Evolutionary conservation across 2,888 invertebrate genomes (phyloP).

Genomic region (Meghimatium bilineatum): DNA sequence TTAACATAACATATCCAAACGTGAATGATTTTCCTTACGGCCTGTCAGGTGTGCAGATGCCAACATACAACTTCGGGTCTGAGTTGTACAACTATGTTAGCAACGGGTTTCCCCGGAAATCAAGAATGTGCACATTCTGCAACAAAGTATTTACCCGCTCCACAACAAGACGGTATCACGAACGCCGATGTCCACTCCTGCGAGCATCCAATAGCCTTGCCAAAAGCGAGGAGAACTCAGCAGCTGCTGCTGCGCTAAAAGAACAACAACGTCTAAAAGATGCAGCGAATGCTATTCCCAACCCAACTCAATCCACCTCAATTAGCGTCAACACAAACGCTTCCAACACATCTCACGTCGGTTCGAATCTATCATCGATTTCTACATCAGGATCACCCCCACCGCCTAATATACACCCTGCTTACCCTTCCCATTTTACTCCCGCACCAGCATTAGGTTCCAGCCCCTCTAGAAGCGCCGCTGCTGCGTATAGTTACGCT

Average conservation of each 20-base stretch:
- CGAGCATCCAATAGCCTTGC: constrained; percentile 66
- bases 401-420: constrained; percentile 37
- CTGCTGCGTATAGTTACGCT: constrained; percentile 39
- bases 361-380: constrained; percentile 21
- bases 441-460: constrained; percentile 31
- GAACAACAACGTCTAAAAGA: constrained; percentile 44
- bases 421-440: constrained; percentile 38
- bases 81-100: constrained; percentile 70
- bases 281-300: neutral
- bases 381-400: constrained; percentile 43
- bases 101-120: constrained; percentile 71
- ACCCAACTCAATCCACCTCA: neutral
- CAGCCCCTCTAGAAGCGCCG: constrained; percentile 36
- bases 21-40: constrained; percentile 66
- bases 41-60: constrained; percentile 70
- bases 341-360: constrained; percentile 32
- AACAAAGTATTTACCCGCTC: constrained; percentile 72
- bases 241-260: constrained; percentile 34
- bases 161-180: constrained; percentile 72
- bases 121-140: constrained; percentile 71
- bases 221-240: constrained; percentile 44
- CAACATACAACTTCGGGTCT: constrained; percentile 67
- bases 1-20: constrained; percentile 45
- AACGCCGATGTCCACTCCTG: constrained; percentile 70
- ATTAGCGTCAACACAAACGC: constrained; percentile 2